Conservation (phyloP, 2,888 invertebrate species). For the Cryptocephalus primarius region DNA sequence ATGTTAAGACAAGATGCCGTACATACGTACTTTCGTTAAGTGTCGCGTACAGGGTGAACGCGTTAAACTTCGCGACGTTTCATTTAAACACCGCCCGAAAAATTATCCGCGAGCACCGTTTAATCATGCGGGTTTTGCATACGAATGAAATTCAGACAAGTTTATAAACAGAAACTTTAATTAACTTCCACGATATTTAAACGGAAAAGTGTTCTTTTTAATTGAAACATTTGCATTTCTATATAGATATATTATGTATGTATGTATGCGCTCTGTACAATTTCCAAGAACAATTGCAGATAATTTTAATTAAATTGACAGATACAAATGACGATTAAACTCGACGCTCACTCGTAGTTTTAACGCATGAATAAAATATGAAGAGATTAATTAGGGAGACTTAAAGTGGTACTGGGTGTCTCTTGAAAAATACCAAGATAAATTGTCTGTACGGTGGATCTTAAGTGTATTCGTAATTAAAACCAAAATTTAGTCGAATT, state of each 20-base stretch:
- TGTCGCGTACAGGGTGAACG: too few species aligned
- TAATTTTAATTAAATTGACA: slow-evolving; percentile 18
- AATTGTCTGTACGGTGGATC: too few species aligned
- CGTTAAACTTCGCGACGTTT: too few species aligned
- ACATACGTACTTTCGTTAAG: too few species aligned
- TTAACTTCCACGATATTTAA: slow-evolving; percentile 1
- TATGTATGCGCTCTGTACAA: slow-evolving; percentile 2
- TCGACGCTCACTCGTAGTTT: slow-evolving; percentile 13
- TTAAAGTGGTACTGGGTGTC: too few species aligned
- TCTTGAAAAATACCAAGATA: too few species aligned
- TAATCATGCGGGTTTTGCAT: not conserved
- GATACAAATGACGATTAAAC: slow-evolving; percentile 16
- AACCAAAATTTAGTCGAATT: too few species aligned
- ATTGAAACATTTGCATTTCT: slow-evolving; percentile 7
- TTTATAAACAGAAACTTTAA: slow-evolving; percentile 2
- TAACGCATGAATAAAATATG: slow-evolving; percentile 18
- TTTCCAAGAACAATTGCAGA: slow-evolving; percentile 17
- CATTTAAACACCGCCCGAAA: too few species aligned
- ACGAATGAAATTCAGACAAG: slow-evolving; percentile 1
- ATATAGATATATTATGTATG: slow-evolving; percentile 1
- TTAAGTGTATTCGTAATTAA: too few species aligned
- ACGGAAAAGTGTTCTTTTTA: slow-evolving; percentile 4
- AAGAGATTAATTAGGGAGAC: too few species aligned
- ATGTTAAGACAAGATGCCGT: too few species aligned
- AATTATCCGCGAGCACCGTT: not conserved